Conservation (phyloP, 2,113 vertebrate species). For the Castor canadensis region DNA sequence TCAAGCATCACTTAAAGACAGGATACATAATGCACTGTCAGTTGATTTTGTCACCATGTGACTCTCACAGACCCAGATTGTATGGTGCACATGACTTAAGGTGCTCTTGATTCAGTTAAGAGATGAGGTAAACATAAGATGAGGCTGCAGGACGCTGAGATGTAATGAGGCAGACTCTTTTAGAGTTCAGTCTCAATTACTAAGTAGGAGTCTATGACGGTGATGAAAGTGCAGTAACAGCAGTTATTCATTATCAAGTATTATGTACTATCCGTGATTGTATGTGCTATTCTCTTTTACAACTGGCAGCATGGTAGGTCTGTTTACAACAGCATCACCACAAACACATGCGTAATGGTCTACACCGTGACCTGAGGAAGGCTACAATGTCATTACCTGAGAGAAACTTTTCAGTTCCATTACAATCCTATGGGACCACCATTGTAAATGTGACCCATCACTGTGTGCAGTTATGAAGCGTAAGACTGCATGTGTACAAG, state of each 20-base stretch:
- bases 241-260: rapidly evolving
- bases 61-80: neutral
- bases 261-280: no score
- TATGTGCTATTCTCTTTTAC: neutral
- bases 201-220: neutral
- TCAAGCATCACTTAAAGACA: no score
- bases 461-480: neutral
- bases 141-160: neutral
- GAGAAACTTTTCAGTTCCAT: neutral
- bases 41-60: neutral
- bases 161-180: no score
- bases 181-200: neutral
- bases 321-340: neutral
- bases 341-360: neutral
- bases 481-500: neutral
- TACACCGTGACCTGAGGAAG: no score
- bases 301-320: neutral
- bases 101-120: neutral
- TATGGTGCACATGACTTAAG: neutral
- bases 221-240: no score
- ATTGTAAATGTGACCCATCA: neutral
- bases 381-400: neutral
- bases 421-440: neutral
- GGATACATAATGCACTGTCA: no score
- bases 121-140: neutral